Conservation (phyloP, 2,113 vertebrate genomes). For the Myrmophylax atrothorax region DNA sequence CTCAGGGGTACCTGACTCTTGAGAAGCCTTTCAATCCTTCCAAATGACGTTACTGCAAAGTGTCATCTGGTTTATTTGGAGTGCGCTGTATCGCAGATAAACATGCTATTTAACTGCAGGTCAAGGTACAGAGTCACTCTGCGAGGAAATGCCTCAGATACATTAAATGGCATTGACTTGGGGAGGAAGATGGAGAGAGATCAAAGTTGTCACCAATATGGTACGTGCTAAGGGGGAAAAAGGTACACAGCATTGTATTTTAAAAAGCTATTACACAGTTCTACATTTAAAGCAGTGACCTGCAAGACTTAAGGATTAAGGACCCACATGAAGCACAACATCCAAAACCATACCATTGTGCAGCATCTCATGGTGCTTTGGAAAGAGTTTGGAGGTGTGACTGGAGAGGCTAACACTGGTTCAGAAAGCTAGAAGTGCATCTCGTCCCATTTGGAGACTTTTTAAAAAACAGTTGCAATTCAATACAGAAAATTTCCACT, state of each 20-base stretch:
- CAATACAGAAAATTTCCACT: neutral
- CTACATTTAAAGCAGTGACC: conserved; percentile 37
- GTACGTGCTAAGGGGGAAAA: neutral
- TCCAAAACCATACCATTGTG: neutral
- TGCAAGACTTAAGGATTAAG: conserved; percentile 17
- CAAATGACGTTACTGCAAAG: conserved; percentile 49
- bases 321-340: neutral
- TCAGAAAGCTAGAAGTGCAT: neutral
- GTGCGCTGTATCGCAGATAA: conserved; percentile 48
- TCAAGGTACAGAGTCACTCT: conserved; percentile 53
- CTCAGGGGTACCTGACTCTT: conserved; percentile 73
- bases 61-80: conserved; percentile 70
- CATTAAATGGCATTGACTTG: conserved; percentile 52
- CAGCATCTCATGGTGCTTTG: neutral
- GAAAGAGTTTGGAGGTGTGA: neutral
- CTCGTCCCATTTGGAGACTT: neutral
- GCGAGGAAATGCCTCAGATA: conserved; percentile 44
- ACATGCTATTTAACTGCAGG: conserved; percentile 69
- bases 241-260: neutral
- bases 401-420: neutral
- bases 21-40: conserved; percentile 71
- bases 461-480: neutral
- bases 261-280: conserved; percentile 29
- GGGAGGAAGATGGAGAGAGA: conserved; percentile 53
- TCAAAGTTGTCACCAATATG: conserved; percentile 52